phyloP scores from a whole-genome alignment of 2,113 vertebrate species.

The Leptodactylus fuscus region DNA sequence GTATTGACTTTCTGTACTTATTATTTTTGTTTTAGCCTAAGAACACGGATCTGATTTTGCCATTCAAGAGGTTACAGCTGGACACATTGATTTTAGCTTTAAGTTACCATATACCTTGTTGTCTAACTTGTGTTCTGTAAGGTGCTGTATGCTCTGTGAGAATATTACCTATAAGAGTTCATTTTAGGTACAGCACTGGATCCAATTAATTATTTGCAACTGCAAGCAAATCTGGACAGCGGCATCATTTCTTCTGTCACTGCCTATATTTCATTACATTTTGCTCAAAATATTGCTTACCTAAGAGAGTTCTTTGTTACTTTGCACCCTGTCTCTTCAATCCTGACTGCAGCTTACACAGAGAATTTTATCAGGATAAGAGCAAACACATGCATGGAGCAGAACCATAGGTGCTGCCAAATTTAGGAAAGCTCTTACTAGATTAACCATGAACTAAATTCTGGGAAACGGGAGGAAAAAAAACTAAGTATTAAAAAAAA shows the following conservation, averaged over 20 bases:
- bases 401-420: background rate
- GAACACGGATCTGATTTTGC: background rate
- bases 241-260: constrained; percentile 18
- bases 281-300: constrained; percentile 33
- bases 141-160: background rate
- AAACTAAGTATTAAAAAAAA: background rate
- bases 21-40: background rate
- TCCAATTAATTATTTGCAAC: constrained; percentile 52
- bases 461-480: background rate
- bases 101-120: background rate
- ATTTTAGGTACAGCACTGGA: constrained; percentile 1
- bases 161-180: background rate
- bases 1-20: background rate
- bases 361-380: background rate
- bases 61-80: background rate
- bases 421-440: background rate
- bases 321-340: background rate
- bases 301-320: constrained; percentile 34
- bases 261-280: constrained; percentile 41
- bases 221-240: constrained; percentile 43
- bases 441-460: background rate
- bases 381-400: background rate
- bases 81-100: background rate
- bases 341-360: background rate
- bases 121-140: background rate